Evolutionary conservation across 1,140 invertebrate species (phyloP).

Genomic region (Drosophila azteca): DNA sequence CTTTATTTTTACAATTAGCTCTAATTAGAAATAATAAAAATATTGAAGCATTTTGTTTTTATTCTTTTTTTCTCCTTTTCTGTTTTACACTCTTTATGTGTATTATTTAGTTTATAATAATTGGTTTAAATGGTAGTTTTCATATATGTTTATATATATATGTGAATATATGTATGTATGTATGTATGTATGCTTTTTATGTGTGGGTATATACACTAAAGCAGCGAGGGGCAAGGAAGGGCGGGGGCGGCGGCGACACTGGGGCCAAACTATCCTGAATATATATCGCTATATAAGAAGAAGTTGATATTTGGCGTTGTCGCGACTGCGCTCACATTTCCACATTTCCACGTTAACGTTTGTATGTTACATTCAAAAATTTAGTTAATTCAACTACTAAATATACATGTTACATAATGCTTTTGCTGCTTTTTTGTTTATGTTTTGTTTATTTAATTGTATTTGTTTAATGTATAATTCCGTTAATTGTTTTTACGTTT

Average conservation of each 20-base stretch:
- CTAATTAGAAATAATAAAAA: constrained; percentile 80
- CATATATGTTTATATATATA: constrained; percentile 22
- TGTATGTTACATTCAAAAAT: constrained; percentile 56
- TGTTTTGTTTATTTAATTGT: constrained; percentile 55
- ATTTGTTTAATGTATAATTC: constrained; percentile 76
- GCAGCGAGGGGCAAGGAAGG: constrained; percentile 31
- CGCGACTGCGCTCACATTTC: constrained; percentile 36
- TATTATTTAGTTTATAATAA: constrained; percentile 66
- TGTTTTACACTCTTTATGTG: constrained; percentile 58
- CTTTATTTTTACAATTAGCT: constrained; percentile 71
- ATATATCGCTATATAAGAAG: constrained; percentile 59
- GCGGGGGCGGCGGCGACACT: constrained; percentile 24
- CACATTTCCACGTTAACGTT: constrained; percentile 21
- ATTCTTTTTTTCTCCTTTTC: constrained; percentile 39
- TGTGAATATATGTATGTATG: constrained; percentile 29
- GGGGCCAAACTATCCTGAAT: constrained; percentile 51
- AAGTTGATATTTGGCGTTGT: constrained; percentile 53
- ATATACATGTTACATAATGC: constrained; percentile 61
- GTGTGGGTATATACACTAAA: constrained; percentile 65
- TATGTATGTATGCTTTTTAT: constrained; percentile 18
- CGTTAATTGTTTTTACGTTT: constrained; percentile 78
- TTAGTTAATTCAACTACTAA: constrained; percentile 75
- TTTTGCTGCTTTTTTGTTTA: constrained; percentile 49
- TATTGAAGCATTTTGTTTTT: constrained; percentile 72
- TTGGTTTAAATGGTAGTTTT: constrained; percentile 53